Conservation (phyloP, 2,888 invertebrate species). For the Acanthopleura granulata region DNA sequence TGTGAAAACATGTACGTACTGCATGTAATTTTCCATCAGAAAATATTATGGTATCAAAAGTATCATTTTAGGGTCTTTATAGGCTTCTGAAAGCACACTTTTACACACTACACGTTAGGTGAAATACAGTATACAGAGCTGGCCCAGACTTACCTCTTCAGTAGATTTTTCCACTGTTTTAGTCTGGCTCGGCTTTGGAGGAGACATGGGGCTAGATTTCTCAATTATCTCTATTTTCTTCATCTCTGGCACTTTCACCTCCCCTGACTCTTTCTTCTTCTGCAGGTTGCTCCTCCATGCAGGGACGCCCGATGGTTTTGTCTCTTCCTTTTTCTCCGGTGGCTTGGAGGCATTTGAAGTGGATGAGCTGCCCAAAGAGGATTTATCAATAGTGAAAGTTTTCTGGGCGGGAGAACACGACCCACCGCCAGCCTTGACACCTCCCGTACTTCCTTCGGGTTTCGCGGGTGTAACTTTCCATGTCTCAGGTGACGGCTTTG, state of each 20-base stretch:
- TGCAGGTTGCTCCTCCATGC: conserved; percentile 46
- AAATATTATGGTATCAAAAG: too few relatives aligned
- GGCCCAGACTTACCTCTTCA: conserved; percentile 34
- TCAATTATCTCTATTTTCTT: conserved; percentile 60
- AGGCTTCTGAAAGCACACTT: too few relatives aligned
- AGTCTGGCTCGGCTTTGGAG: conserved; percentile 24
- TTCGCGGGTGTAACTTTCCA: too few relatives aligned
- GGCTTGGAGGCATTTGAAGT: conserved; percentile 20
- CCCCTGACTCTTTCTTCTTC: conserved; percentile 27
- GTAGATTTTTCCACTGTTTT: conserved; percentile 34
- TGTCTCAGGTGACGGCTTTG: background rate
- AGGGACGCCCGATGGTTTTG: conserved; percentile 29
- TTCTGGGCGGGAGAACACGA: background rate
- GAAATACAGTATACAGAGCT: too few relatives aligned
- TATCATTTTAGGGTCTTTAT: too few relatives aligned
- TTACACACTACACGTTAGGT: too few relatives aligned
- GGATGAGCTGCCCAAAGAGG: background rate
- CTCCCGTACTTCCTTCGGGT: too few relatives aligned
- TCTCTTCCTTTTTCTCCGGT: conserved; percentile 28
- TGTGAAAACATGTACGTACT: too few relatives aligned
- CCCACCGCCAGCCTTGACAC: too few relatives aligned
- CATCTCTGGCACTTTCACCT: conserved; percentile 31
- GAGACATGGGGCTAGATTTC: conserved; percentile 28
- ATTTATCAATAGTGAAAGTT: background rate
- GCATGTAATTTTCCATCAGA: too few relatives aligned